These are phyloP conservation scores for Brachypalpus laphriformis DNA, from an alignment of 2,888 invertebrate genomes.

Conservation along the genomic window DNA sequence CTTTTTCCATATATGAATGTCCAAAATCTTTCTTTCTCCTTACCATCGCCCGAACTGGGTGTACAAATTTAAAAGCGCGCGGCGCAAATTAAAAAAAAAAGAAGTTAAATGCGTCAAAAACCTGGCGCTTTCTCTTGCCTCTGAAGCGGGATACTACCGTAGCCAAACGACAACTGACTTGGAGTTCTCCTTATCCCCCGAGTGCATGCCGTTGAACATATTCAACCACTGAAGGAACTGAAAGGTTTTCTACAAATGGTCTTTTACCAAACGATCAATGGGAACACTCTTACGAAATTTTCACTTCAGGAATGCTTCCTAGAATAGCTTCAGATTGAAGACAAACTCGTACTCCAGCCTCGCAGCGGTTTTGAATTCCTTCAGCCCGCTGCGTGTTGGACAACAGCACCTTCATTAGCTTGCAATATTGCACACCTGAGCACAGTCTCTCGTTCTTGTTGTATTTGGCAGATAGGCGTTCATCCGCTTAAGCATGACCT, in stretches of 20 bases:
- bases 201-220: conserved; percentile 99
- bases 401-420: conserved; percentile 99
- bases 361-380: conserved; percentile 97
- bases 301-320: conserved; percentile 97
- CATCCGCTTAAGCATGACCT: conserved; percentile 99
- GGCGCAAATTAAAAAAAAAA: too few species aligned
- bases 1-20: too few species aligned
- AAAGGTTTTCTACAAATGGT: conserved; percentile 99
- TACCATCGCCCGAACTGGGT: too few species aligned
- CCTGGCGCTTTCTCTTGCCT: too few species aligned
- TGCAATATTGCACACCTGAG: conserved; percentile 99
- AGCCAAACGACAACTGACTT: conserved; percentile 55
- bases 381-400: conserved; percentile 92
- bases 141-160: too few species aligned
- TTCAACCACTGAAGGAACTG: conserved; percentile 99
- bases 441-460: conserved; percentile 99
- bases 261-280: conserved; percentile 90
- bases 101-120: too few species aligned
- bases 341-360: conserved; percentile 99
- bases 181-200: conserved; percentile 89
- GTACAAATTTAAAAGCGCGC: too few species aligned
- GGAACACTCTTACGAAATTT: conserved; percentile 92
- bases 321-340: conserved; percentile 98
- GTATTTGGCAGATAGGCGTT: conserved; percentile 95
- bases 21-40: too few species aligned